Conservation (phyloP, 2,113 vertebrate species). For the Macrotis lagotis region DNA sequence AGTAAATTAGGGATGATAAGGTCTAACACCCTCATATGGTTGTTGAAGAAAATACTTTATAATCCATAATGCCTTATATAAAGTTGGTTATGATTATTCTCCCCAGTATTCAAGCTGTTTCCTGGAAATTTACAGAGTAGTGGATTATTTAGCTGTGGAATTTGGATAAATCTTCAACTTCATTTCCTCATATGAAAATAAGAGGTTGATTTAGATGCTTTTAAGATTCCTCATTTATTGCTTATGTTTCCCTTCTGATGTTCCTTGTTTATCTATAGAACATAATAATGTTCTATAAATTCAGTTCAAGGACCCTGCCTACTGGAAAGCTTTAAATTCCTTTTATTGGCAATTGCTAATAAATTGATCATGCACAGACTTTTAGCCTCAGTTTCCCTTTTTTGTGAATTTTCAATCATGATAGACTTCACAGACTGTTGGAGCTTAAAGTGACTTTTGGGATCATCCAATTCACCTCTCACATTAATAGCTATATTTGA, state of each 20-base stretch:
- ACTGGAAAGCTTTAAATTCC: no score
- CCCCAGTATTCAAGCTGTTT: background rate
- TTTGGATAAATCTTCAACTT: background rate
- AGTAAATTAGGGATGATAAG: background rate
- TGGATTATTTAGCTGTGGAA: background rate
- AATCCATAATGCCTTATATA: background rate
- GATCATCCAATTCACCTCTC: background rate
- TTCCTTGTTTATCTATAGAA: no score
- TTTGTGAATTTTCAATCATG: no score
- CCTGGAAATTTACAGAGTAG: background rate
- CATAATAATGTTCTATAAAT: no score
- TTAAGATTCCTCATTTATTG: background rate
- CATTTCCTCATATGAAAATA: background rate
- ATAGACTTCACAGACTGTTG: background rate
- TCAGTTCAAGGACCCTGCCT: no score
- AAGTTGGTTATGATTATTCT: background rate
- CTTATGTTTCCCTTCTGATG: no score
- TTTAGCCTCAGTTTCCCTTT: no score
- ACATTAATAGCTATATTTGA: background rate
- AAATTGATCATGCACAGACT: no score
- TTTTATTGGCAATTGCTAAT: no score
- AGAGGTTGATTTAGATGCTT: background rate
- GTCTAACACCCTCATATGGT: background rate
- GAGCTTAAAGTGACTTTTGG: background rate
- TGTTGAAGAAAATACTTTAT: background rate